Evolutionary conservation across 2,113 vertebrate genomes (phyloP).

Genomic region (Bujurquina vittata): DNA sequence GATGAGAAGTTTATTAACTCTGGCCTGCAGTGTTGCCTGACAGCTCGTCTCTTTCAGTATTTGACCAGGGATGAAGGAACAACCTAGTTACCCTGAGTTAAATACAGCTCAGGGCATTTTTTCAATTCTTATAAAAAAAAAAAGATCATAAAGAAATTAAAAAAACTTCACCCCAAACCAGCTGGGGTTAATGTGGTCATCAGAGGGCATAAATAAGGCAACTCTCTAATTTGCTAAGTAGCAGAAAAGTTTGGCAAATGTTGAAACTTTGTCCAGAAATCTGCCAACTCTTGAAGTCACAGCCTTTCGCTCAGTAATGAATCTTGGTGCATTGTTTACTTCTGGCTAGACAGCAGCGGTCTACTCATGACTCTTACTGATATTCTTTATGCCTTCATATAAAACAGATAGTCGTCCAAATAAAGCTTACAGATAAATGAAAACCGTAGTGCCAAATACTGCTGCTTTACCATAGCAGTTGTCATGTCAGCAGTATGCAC

Average conservation of each 20-base stretch:
- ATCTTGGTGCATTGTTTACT: background rate
- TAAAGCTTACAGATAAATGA: background rate
- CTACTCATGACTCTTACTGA: too few relatives aligned
- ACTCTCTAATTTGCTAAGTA: background rate
- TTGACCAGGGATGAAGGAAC: slow-evolving; percentile 16
- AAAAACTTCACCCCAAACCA: background rate
- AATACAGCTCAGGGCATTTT: background rate
- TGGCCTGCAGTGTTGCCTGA: background rate
- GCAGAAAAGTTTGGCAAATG: background rate
- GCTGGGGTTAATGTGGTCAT: background rate
- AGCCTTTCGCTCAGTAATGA: background rate
- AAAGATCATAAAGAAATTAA: background rate
- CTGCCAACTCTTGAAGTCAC: background rate
- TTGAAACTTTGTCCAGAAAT: background rate
- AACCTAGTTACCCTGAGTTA: background rate
- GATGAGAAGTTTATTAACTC: slow-evolving; percentile 20
- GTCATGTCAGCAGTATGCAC: background rate
- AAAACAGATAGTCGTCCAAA: background rate
- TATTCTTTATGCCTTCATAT: background rate
- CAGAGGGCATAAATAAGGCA: background rate
- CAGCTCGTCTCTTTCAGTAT: slow-evolving; percentile 26
- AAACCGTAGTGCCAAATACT: background rate
- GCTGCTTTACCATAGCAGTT: background rate
- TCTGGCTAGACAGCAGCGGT: background rate
- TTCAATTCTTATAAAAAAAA: background rate